Conservation (phyloP, 2,113 vertebrate species). For the Peromyscus polionotus region DNA sequence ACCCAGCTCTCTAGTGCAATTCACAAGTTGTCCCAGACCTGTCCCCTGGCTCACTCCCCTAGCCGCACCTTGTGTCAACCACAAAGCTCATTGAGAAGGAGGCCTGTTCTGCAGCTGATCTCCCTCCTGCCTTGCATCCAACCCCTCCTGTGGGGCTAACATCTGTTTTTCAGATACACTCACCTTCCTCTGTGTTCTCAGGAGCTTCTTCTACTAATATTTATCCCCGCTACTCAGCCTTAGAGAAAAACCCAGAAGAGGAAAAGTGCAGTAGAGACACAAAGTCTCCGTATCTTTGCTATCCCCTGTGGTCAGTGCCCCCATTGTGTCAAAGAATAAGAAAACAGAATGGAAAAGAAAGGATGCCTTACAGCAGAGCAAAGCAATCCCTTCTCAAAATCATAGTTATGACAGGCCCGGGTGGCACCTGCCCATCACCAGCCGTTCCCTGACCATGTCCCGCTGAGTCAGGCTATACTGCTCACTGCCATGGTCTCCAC, state of each 20-base stretch:
- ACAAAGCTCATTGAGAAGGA: neutral
- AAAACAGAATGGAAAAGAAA: neutral
- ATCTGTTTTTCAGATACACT: neutral
- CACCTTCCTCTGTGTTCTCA: neutral
- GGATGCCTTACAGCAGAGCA: neutral
- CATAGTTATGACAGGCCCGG: neutral
- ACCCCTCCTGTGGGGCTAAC: neutral
- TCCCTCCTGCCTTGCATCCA: neutral
- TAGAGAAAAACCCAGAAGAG: slow-evolving; percentile 41
- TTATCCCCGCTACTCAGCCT: neutral
- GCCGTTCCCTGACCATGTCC: neutral
- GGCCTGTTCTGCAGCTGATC: neutral
- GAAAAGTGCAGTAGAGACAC: neutral
- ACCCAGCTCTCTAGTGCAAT: neutral
- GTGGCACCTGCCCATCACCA: neutral
- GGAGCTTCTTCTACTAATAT: neutral
- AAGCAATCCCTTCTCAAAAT: neutral
- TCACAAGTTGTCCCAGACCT: neutral
- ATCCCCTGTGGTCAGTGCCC: neutral
- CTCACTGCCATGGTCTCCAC: neutral
- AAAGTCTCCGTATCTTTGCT: slow-evolving; percentile 10
- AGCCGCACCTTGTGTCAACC: neutral
- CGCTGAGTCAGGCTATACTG: neutral
- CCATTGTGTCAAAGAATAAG: neutral
- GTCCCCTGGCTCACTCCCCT: neutral